A percentile compares a stretch with the other conserved stretches of the same genome.
Evolutionary conservation across 35 echinoderm and acorn worm genomes (phyloP).

Genomic region (Strongylocentrotus purpuratus): DNA sequence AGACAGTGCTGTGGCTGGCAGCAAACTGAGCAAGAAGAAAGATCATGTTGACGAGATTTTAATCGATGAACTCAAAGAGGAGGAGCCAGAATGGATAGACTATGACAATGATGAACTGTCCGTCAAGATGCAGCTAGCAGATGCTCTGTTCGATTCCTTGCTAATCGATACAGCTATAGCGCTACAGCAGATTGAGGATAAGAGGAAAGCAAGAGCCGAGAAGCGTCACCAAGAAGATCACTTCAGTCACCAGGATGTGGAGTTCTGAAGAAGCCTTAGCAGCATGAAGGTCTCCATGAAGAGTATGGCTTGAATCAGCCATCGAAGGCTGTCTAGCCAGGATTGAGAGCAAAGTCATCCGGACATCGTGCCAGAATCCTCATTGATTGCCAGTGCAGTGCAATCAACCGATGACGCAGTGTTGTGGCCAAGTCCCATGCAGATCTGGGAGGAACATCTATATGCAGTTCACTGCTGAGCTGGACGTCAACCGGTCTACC

Average conservation of each 20-base stretch:
- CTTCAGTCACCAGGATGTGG: conserved; percentile 50
- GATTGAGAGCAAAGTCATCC: background rate
- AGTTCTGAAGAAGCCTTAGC: conserved; percentile 32
- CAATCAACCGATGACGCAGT: background rate
- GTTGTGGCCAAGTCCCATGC: background rate
- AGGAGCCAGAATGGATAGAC: conserved; percentile 98
- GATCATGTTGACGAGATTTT: conserved; percentile 98
- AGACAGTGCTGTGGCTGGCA: conserved; percentile 46
- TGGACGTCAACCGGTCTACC: background rate
- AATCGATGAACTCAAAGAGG: conserved; percentile 85
- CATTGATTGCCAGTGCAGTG: background rate
- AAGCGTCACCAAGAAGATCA: background rate
- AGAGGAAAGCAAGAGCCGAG: conserved; percentile 48
- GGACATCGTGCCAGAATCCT: background rate
- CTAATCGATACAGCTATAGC: conserved; percentile 83
- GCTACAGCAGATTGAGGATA: conserved; percentile 72
- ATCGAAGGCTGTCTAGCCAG: background rate
- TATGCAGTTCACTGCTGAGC: background rate
- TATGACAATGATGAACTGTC: conserved; percentile 97
- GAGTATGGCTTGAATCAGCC: background rate
- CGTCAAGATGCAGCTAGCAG: conserved; percentile 96
- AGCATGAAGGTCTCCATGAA: background rate
- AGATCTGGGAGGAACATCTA: background rate
- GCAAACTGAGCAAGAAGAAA: conserved; percentile 84
- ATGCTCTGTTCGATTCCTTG: conserved; percentile 89